These are phyloP conservation scores for Cladorhizidae sp. DNA, from an alignment of 37 sponge, comb jelly and placozoan species.

Conservation along the genomic window DNA sequence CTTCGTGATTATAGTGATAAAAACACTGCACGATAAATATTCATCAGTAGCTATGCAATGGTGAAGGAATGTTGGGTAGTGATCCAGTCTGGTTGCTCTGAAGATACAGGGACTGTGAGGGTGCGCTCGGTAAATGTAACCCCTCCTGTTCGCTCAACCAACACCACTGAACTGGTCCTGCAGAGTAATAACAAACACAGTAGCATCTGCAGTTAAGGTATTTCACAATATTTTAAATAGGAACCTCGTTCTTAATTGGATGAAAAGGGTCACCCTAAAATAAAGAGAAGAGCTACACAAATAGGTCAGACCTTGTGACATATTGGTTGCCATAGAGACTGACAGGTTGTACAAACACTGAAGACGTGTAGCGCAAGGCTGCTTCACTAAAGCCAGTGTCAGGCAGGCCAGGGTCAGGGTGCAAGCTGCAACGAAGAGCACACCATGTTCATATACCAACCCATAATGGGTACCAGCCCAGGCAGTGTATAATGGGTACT, in stretches of 20 bases:
- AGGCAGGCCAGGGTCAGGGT: constrained; percentile 63
- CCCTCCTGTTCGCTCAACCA: constrained; percentile 37
- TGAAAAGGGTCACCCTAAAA: too few species aligned
- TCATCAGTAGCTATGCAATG: not conserved
- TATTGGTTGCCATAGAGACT: not conserved
- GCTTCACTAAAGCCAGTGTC: constrained; percentile 39
- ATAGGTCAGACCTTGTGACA: constrained; percentile 55
- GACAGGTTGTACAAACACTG: constrained; percentile 48
- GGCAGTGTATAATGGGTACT: too few species aligned
- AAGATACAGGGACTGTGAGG: not conserved
- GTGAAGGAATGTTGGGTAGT: not conserved
- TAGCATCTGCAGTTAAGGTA: not conserved
- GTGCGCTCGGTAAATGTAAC: constrained; percentile 47
- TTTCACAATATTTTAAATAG: too few species aligned
- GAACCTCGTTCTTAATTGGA: too few species aligned
- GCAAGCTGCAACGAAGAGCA: constrained; percentile 20
- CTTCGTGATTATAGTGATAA: too few species aligned
- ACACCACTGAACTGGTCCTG: constrained; percentile 54
- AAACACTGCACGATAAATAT: too few species aligned
- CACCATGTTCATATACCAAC: not conserved
- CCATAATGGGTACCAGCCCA: too few species aligned
- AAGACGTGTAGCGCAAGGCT: constrained; percentile 1
- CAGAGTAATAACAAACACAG: too few species aligned
- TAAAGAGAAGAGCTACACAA: not conserved
- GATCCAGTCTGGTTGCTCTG: not conserved